phyloP scores from a whole-genome alignment of 2,888 invertebrate species.

The Drosophila nr. medialis region DNA sequence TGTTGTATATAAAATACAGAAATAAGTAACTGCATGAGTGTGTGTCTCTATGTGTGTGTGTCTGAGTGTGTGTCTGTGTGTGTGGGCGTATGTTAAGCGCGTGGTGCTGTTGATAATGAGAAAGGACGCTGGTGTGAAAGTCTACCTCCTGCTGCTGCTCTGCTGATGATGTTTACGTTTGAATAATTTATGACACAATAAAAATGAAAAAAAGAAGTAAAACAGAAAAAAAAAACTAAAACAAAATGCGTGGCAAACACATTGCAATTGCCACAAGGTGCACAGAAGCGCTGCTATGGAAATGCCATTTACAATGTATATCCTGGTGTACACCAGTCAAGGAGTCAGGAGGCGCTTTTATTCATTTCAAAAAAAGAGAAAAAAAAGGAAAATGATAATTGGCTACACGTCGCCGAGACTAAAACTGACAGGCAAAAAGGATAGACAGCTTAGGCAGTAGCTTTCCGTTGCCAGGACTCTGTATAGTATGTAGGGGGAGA shows the following conservation, averaged over 20 bases:
- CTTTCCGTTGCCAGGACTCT: slow-evolving; percentile 20
- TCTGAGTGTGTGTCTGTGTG: not conserved
- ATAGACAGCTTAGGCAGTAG: slow-evolving; percentile 51
- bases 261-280: slow-evolving; percentile 78
- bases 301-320: slow-evolving; percentile 74
- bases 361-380: slow-evolving; percentile 64
- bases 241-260: slow-evolving; percentile 42
- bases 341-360: slow-evolving; percentile 62
- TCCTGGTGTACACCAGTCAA: slow-evolving; percentile 36
- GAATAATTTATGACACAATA: slow-evolving; percentile 83
- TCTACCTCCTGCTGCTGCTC: slow-evolving; percentile 24
- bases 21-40: slow-evolving; percentile 36
- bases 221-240: slow-evolving; percentile 38
- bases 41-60: slow-evolving; percentile 10
- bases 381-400: slow-evolving; percentile 67
- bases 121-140: slow-evolving; percentile 34
- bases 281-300: slow-evolving; percentile 66
- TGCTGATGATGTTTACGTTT: slow-evolving; percentile 83
- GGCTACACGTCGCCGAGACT: slow-evolving; percentile 59
- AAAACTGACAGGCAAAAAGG: slow-evolving; percentile 66
- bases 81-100: slow-evolving; percentile 49
- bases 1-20: slow-evolving; percentile 42
- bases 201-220: slow-evolving; percentile 38
- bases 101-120: slow-evolving; percentile 72
- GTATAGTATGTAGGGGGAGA: slow-evolving; percentile 24